phyloP scores from a whole-genome alignment of 2,113 vertebrate genomes.

The Rhea americana region DNA sequence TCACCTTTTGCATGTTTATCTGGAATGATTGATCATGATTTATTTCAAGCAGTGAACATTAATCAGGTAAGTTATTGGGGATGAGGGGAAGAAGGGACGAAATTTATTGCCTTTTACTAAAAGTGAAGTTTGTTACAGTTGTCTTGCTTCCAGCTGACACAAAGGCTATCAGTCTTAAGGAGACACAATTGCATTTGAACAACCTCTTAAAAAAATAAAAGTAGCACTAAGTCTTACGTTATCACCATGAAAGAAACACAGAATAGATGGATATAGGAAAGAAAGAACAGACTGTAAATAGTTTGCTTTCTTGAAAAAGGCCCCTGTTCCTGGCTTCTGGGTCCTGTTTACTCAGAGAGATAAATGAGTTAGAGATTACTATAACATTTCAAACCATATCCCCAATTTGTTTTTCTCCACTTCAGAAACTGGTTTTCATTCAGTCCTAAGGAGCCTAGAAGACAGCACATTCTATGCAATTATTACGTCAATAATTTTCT shows the following conservation, averaged over 20 bases:
- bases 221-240: background rate
- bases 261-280: background rate
- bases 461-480: background rate
- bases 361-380: background rate
- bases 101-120: background rate
- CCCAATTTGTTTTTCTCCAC: background rate
- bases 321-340: background rate
- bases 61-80: constrained; percentile 43
- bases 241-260: background rate
- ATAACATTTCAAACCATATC: background rate
- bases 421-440: background rate
- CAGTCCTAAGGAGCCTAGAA: background rate
- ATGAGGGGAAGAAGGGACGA: background rate
- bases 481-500: background rate
- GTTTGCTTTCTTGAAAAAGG: background rate
- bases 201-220: background rate
- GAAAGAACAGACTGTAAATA: background rate
- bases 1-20: constrained; percentile 59
- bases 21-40: constrained; percentile 15
- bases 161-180: no score
- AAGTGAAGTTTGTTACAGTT: background rate
- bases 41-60: constrained; percentile 13
- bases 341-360: background rate
- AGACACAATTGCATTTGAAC: background rate
- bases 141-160: background rate